phyloP scores from a whole-genome alignment of 2,113 vertebrate species.

The Strix uralensis region DNA sequence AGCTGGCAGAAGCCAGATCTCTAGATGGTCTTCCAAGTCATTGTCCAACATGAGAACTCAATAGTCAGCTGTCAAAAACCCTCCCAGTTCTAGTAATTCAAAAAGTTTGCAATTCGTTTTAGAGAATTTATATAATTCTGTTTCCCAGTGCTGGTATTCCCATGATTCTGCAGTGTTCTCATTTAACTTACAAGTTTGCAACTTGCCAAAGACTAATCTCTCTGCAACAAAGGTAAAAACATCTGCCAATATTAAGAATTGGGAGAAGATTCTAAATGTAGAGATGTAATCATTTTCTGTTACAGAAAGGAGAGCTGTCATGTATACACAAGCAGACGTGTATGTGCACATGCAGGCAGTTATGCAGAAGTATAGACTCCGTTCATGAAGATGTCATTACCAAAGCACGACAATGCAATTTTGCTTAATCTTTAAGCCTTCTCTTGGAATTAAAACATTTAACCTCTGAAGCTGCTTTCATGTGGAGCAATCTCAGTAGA shows the following conservation, averaged over 20 bases:
- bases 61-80: background rate
- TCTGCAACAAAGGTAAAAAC: background rate
- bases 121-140: conserved; percentile 7
- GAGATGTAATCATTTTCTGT: background rate
- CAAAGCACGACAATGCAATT: conserved; percentile 1
- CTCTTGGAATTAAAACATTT: conserved; percentile 6
- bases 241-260: background rate
- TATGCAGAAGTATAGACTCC: background rate
- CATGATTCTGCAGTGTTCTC: background rate
- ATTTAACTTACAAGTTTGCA: background rate
- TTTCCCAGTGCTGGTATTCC: conserved; percentile 10
- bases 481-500: background rate
- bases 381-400: background rate
- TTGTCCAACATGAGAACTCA: background rate
- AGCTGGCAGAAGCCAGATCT: background rate
- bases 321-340: background rate
- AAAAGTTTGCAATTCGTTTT: conserved; percentile 5
- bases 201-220: background rate
- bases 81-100: background rate
- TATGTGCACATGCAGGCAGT: background rate
- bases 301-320: background rate
- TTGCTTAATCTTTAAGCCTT: background rate
- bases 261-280: background rate
- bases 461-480: conserved; percentile 21
- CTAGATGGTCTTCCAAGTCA: background rate